A percentile compares a stretch with the other conserved stretches of the same genome.
Conservation (phyloP, 2,113 vertebrate genomes). For the Pterocles gutturalis region DNA sequence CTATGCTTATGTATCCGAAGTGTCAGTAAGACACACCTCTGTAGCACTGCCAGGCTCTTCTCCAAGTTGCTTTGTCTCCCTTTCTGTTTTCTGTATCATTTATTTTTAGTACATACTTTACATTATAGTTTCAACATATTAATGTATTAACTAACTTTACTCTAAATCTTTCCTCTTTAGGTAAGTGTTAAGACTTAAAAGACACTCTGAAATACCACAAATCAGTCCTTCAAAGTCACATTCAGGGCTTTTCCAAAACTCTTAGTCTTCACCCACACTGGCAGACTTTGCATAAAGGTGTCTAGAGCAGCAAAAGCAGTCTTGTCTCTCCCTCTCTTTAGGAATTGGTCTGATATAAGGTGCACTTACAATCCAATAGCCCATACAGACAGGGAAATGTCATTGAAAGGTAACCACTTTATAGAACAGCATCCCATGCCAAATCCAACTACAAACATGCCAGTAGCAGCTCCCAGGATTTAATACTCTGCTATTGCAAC, state of each 20-base stretch:
- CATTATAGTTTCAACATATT: neutral
- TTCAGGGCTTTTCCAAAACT: neutral
- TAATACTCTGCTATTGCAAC: neutral
- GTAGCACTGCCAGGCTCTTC: neutral
- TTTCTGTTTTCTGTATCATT: neutral
- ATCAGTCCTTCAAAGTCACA: neutral
- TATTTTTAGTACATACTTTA: neutral
- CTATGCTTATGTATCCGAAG: neutral
- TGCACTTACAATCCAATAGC: neutral
- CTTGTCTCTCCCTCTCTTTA: neutral
- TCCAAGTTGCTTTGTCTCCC: neutral
- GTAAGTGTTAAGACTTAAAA: neutral
- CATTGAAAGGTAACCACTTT: neutral
- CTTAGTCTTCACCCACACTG: neutral
- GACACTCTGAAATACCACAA: neutral
- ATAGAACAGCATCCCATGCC: neutral
- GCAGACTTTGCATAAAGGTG: neutral
- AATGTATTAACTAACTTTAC: neutral
- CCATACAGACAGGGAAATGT: neutral
- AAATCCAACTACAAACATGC: neutral
- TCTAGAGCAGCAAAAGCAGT: neutral
- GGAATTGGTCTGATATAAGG: neutral
- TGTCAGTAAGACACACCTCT: neutral
- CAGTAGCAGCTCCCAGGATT: neutral
- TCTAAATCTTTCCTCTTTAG: neutral